A percentile compares a stretch with the other conserved stretches of the same genome.
Evolutionary conservation across 2,888 invertebrate species (phyloP).

Genomic region (Xestia sexstrigata): DNA sequence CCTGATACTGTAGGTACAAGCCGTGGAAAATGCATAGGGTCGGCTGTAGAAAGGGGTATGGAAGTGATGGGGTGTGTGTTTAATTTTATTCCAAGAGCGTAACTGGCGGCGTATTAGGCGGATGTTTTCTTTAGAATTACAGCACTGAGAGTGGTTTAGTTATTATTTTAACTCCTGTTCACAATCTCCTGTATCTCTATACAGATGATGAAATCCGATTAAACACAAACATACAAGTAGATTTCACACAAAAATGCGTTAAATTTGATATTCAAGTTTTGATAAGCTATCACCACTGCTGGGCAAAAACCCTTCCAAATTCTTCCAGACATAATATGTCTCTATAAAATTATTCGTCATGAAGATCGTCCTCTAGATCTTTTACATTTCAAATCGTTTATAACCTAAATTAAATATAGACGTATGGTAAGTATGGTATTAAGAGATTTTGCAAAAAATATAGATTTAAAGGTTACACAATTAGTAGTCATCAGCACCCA

Average conservation of each 20-base stretch:
- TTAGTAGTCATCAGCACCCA: background rate
- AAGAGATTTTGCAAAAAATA: too few relatives aligned
- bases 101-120: background rate
- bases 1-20: constrained; percentile 17
- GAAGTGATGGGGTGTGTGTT: constrained; percentile 1
- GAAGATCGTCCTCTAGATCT: too few relatives aligned
- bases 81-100: background rate
- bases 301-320: background rate
- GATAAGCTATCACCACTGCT: background rate
- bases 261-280: background rate
- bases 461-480: background rate
- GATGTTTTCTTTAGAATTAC: background rate
- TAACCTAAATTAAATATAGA: too few relatives aligned
- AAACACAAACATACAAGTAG: background rate
- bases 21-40: constrained; percentile 34
- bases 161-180: background rate
- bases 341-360: background rate
- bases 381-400: background rate
- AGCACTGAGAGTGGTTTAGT: background rate
- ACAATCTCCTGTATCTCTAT: too few relatives aligned
- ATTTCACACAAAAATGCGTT: background rate
- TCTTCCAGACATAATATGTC: background rate
- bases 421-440: too few relatives aligned
- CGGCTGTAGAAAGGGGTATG: background rate
- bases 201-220: background rate